Evolutionary conservation across 2,113 vertebrate genomes (phyloP).

Genomic region (Dermatemys mawii): DNA sequence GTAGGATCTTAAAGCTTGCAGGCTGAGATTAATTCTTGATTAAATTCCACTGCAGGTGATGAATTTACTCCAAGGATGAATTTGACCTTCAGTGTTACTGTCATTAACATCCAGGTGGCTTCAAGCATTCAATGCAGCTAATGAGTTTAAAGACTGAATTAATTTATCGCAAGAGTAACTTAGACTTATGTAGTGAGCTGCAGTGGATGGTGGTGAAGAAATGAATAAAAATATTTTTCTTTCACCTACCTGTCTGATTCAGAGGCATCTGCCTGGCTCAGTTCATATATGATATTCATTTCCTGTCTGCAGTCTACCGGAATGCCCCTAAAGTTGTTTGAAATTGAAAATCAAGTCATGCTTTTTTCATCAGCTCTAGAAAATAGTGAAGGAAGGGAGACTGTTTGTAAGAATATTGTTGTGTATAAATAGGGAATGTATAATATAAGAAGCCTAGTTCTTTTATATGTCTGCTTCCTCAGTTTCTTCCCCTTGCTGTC

Average conservation of each 20-base stretch:
- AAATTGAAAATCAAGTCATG: constrained; percentile 88
- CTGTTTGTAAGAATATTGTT: constrained; percentile 15
- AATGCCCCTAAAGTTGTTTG: constrained; percentile 80
- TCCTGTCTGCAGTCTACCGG: constrained; percentile 81
- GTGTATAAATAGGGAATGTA: constrained; percentile 5
- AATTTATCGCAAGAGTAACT: constrained; percentile 40
- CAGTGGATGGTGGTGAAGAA: constrained; percentile 39
- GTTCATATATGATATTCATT: constrained; percentile 83
- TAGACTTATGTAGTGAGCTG: neutral
- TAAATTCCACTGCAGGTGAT: neutral
- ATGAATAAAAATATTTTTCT: constrained; percentile 71
- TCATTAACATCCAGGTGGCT: constrained; percentile 36
- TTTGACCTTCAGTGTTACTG: constrained; percentile 11
- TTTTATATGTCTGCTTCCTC: neutral
- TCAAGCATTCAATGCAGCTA: constrained; percentile 1
- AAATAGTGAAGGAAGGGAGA: constrained; percentile 75
- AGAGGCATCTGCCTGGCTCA: constrained; percentile 81
- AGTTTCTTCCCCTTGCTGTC: neutral
- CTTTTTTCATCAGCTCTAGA: constrained; percentile 86
- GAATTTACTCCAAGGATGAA: neutral
- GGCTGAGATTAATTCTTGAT: neutral
- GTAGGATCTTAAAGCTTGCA: neutral
- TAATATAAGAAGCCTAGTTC: constrained; percentile 25
- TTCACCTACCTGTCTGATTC: constrained; percentile 74
- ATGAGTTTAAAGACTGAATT: constrained; percentile 15